These are phyloP conservation scores for Sarcophaga caerulescens DNA, from an alignment of 2,888 invertebrate species.

Conservation along the genomic window DNA sequence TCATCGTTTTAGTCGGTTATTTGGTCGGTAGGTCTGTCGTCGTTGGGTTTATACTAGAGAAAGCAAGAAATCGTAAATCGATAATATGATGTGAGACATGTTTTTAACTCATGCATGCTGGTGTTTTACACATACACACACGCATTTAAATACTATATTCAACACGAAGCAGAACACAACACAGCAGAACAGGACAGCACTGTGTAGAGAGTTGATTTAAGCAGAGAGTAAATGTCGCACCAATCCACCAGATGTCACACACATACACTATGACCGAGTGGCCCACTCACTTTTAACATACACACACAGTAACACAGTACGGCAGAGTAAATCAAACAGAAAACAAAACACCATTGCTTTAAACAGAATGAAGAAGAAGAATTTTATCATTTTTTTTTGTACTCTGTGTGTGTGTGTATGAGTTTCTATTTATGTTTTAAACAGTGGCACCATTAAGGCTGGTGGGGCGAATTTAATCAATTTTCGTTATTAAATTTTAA, in stretches of 20 bases:
- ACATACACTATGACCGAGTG: slow-evolving; percentile 64
- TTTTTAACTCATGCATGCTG: slow-evolving; percentile 37
- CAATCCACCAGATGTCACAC: slow-evolving; percentile 59
- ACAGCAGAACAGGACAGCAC: background rate
- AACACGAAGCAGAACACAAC: too few species aligned
- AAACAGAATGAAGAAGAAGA: background rate
- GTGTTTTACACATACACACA: slow-evolving; percentile 3
- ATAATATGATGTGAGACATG: slow-evolving; percentile 61
- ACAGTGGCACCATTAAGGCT: background rate
- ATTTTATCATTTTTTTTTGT: background rate
- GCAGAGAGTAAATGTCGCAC: slow-evolving; percentile 46
- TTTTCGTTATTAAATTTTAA: background rate
- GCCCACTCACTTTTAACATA: slow-evolving; percentile 59
- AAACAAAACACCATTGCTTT: background rate
- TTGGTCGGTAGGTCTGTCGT: background rate
- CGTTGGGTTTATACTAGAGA: slow-evolving; percentile 37
- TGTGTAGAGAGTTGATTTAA: background rate
- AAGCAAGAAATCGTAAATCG: slow-evolving; percentile 65
- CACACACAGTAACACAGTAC: background rate
- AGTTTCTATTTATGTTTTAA: background rate
- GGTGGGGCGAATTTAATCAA: background rate
- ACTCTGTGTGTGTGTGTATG: slow-evolving; percentile 6
- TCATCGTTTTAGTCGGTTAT: slow-evolving; percentile 27
- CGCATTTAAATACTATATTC: background rate
- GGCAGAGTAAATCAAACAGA: too few species aligned